phyloP scores from a whole-genome alignment of 2,888 invertebrate genomes.

The Melanophora roralis region DNA sequence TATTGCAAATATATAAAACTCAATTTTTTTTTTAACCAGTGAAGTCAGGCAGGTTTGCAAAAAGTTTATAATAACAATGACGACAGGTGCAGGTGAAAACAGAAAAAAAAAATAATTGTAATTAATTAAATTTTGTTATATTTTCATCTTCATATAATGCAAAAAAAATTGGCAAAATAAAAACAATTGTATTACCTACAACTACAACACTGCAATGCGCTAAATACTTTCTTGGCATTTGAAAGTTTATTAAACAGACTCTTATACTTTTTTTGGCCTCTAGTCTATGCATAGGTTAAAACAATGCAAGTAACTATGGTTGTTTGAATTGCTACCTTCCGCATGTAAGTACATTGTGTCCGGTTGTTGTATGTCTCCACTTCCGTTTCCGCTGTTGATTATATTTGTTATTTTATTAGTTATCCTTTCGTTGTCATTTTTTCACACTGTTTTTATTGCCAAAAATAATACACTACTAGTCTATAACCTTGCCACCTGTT shows the following conservation, averaged over 20 bases:
- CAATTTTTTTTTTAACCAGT: conserved; percentile 22
- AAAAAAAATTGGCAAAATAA: background rate
- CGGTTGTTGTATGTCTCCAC: conserved; percentile 60
- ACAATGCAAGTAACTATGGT: background rate
- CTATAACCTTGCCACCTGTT: conserved; percentile 55
- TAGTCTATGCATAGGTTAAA: background rate
- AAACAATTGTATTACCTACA: conserved; percentile 13
- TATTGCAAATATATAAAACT: conserved; percentile 11
- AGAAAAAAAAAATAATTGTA: conserved; percentile 72
- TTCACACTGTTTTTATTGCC: conserved; percentile 52
- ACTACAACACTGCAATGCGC: conserved; percentile 70
- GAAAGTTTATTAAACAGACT: background rate
- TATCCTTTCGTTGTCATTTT: conserved; percentile 59
- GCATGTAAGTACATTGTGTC: conserved; percentile 51
- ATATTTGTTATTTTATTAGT: conserved; percentile 62
- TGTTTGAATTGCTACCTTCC: conserved; percentile 35
- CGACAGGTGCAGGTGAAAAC: conserved; percentile 67
- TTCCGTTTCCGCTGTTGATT: conserved; percentile 63
- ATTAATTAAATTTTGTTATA: conserved; percentile 76
- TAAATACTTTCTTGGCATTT: conserved; percentile 69
- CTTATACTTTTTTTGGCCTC: background rate
- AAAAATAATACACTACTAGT: conserved; percentile 43
- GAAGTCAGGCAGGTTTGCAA: background rate
- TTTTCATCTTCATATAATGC: conserved; percentile 69
- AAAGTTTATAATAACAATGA: background rate